Base-by-base conservation (phyloP, 2,113 vertebrate genomes). In the Colistium nudipinnis region DNA sequence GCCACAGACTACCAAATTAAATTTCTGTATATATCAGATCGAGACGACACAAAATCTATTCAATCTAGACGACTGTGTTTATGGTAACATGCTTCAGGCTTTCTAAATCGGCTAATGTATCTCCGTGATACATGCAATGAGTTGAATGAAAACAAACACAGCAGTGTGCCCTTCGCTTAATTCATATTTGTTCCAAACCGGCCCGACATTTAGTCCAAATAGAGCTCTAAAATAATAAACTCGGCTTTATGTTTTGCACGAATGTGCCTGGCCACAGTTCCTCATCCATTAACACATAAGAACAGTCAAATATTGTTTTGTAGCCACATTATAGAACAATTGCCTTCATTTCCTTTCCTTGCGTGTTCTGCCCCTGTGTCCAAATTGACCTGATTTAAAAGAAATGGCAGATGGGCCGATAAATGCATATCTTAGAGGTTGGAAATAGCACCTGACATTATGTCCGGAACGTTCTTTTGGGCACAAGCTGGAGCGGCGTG, bases 311-410 rank as follows among this genome's bases (percentile, higher is more conserved):
- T 87, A 76, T 85, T 85, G 73, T 68, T 86, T 81, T 82, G 76
- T 83, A 6, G 49, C 35, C 78, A 60, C 74, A 79, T 88, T 87
- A 86, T 68, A 33, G 78, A 86, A 70, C 77, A 72, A 83, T 87
- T 84, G 62, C 69, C 66, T 70, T 89, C 67, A 87, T 85, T 89
- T 88, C 76, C 75, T 74, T 43, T 69, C 13, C 14, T 64, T 78
- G 60, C 54, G 52, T 63, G n/a, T 62, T 85, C 80, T 52, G 11
- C 62, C 66, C 70, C 52, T 2, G 30, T 73, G 68, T 75, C 66
- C 73, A 87, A 88, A 90, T 88, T 74, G 82, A 67, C 55, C 61
- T 77, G 67, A 84, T 77, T 73, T 72, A 75, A 80, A 86, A 66
- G 38, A 78, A 81, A 73, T 51, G 62, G 49, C 27, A 51, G 66